Evolutionary conservation across 2,113 vertebrate species (phyloP).

Genomic region (Otus sunia): DNA sequence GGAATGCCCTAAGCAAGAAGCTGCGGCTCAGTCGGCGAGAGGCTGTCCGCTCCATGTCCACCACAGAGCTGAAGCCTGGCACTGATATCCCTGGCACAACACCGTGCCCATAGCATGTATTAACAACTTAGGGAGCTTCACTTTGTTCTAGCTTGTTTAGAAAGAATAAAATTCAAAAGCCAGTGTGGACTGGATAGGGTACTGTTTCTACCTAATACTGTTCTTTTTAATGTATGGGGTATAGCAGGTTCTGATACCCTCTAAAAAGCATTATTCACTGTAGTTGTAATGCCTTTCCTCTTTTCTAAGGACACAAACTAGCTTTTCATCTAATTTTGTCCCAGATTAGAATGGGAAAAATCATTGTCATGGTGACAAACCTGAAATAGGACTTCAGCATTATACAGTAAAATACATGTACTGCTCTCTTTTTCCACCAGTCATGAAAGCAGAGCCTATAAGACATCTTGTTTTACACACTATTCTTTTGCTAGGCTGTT

Average conservation of each 20-base stretch:
- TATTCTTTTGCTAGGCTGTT: neutral
- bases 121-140: neutral
- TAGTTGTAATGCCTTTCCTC: neutral
- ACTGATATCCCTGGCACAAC: neutral
- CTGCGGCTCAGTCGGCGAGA: neutral
- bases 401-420: neutral
- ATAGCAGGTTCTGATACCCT: neutral
- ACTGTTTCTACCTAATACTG: neutral
- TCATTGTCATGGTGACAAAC: neutral
- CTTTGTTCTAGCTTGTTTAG: neutral
- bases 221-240: neutral
- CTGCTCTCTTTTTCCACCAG: neutral
- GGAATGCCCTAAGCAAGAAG: neutral
- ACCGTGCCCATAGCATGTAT: neutral
- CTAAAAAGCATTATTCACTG: neutral
- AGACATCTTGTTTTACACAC: neutral
- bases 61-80: neutral
- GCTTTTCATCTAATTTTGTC: neutral
- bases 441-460: neutral
- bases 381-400: neutral
- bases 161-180: neutral
- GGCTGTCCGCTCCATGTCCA: rapidly evolving
- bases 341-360: neutral
- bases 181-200: neutral
- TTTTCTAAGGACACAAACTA: neutral